Evolutionary conservation across 2,113 vertebrate species (phyloP), one percentile per base, ranked within the genome.

Genomic region (Hemiprocne comata): DNA sequence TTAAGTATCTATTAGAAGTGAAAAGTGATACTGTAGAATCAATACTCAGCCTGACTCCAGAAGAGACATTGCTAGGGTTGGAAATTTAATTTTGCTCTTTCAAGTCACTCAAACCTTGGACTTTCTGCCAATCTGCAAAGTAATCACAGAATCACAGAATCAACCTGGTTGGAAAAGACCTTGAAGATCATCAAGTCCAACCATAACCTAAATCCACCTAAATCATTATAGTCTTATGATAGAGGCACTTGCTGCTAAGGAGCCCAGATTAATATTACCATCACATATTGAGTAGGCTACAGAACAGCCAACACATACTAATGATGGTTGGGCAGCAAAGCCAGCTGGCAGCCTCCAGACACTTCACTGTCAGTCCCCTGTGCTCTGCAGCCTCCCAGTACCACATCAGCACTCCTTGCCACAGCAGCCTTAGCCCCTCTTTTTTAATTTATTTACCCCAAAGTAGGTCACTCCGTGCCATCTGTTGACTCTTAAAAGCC

Each of bases 271-370:
- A 91, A 72, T 87, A 95, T 94, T 89, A 65, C 38, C 4, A 2
- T 90, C 96, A 96, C 95, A 94, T 93, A 94, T 40, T 85, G 90
- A 77, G 88, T 40, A 93, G 73, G 91, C 89, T 92, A 7, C 92
- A 67, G 91, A 69, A 86, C 95, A 89, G 93, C 83, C 84, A 87
- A 11, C 73, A 75, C 93, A 87, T 94, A 85, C 87, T 97, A 95
- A 95, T 89, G 93, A 87, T 70, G 88, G 66, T 53, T 58, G 76
- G 53, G 57, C 93, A 77, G 72, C 3, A 0, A 74, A 89, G 76
- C 66, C 90, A 83, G 71, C 90, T 95, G 94, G 88, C 92, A 92
- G 88, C 83, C 55, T 66, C 3, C 0, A 83, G 82, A 92, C 78
- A 58, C 64, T 67, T 74, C 82, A 50, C 62, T 95, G 92, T 92